Percentiles rank a stretch among this genome's conserved stretches.
Conservation (phyloP, 2,888 invertebrate species). For the Clusia tigrina region DNA sequence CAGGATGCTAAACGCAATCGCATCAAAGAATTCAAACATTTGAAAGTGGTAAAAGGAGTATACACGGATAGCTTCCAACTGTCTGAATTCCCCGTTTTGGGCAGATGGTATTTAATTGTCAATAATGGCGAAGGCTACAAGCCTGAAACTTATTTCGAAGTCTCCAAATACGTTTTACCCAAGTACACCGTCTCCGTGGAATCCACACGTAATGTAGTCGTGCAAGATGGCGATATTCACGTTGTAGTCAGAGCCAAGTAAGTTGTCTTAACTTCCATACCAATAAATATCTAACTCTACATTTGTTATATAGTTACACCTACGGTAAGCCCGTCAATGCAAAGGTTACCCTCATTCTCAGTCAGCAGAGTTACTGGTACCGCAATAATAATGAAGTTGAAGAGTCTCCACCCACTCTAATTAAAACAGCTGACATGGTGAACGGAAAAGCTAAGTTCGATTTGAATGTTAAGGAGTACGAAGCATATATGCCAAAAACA, state of each 20-base stretch:
- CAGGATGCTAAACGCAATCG: conserved; percentile 82
- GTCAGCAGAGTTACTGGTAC: conserved; percentile 68
- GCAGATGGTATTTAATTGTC: conserved; percentile 76
- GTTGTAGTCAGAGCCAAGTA: conserved; percentile 71
- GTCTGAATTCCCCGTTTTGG: conserved; percentile 81
- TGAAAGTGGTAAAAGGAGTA: conserved; percentile 64
- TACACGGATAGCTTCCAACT: conserved; percentile 79
- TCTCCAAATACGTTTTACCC: conserved; percentile 90
- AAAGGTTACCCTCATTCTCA: conserved; percentile 76
- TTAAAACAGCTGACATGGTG: conserved; percentile 51
- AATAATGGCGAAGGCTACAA: conserved; percentile 39
- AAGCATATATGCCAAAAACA: conserved; percentile 39
- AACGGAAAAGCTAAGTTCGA: conserved; percentile 58
- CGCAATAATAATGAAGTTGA: conserved; percentile 27
- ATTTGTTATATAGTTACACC: conserved; percentile 68
- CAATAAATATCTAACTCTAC: background rate
- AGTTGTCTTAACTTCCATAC: conserved; percentile 36
- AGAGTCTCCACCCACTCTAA: conserved; percentile 40
- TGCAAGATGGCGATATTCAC: conserved; percentile 80
- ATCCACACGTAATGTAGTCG: conserved; percentile 81
- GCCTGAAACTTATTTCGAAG: conserved; percentile 66
- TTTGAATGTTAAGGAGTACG: conserved; percentile 51
- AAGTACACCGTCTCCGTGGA: conserved; percentile 89
- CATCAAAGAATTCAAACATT: conserved; percentile 81
- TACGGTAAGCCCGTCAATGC: conserved; percentile 85